Conservation (phyloP, 37 sponge, comb jelly and placozoan species). For the Tethya wilhelma region DNA sequence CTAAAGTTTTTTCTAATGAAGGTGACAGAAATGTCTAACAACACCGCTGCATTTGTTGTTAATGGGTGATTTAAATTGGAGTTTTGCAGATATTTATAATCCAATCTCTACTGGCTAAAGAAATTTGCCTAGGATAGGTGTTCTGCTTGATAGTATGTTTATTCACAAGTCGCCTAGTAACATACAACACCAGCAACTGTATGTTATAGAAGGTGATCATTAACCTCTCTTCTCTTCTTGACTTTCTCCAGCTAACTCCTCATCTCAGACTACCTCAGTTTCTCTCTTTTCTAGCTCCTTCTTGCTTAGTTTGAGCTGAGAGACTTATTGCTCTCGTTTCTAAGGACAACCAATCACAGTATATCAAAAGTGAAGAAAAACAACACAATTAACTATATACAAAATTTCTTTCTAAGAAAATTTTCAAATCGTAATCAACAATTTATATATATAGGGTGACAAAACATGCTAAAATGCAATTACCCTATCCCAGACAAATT, state of each 20-base stretch:
- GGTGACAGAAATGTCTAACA: neutral
- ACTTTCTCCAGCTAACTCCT: slow-evolving; percentile 93
- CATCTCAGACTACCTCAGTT: slow-evolving; percentile 74
- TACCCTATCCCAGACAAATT: slow-evolving; percentile 94
- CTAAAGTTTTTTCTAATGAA: neutral
- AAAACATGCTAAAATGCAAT: neutral
- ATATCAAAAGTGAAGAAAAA: neutral
- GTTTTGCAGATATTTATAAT: too few species aligned
- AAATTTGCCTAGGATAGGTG: neutral
- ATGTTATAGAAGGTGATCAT: too few species aligned
- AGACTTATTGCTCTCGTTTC: slow-evolving; percentile 82
- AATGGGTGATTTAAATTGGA: too few species aligned
- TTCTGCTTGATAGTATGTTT: slow-evolving; percentile 21
- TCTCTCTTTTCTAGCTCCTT: slow-evolving; percentile 69
- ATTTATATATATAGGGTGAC: neutral
- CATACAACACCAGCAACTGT: too few species aligned
- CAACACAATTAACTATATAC: too few species aligned
- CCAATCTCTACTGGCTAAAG: neutral
- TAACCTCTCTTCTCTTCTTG: slow-evolving; percentile 75
- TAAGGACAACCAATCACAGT: too few species aligned
- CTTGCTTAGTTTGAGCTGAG: slow-evolving; percentile 58
- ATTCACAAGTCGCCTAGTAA: too few species aligned
- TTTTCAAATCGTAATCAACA: neutral
- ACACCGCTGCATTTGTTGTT: too few species aligned
- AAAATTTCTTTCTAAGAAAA: too few species aligned